These are phyloP conservation scores for Catharus bicknelli DNA, from an alignment of 2,113 vertebrate genomes.

Conservation along the genomic window DNA sequence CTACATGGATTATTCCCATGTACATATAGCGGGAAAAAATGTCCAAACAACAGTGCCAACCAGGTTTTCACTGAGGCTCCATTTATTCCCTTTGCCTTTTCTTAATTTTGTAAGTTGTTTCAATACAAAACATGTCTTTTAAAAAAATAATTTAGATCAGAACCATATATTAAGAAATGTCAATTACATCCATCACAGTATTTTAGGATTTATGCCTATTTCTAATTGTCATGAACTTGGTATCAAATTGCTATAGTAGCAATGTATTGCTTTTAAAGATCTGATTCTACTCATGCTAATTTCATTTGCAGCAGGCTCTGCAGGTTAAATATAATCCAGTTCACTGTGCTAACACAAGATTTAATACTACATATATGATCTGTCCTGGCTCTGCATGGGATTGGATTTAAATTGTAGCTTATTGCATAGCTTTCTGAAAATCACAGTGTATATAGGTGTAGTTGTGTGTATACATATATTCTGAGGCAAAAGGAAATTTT, in stretches of 20 bases:
- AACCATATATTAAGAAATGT: background rate
- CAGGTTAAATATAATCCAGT: background rate
- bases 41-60: background rate
- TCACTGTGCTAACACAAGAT: background rate
- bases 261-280: background rate
- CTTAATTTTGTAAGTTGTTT: background rate
- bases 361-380: background rate
- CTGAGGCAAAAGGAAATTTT: background rate
- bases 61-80: background rate
- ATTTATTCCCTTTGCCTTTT: background rate
- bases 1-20: background rate
- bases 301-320: background rate
- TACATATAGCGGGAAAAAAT: background rate
- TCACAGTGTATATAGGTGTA: background rate
- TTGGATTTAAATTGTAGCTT: background rate
- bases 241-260: background rate
- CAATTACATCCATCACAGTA: background rate
- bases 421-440: background rate
- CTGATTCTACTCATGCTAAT: background rate
- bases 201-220: background rate
- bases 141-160: background rate
- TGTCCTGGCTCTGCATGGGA: background rate
- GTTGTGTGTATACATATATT: background rate
- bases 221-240: background rate
- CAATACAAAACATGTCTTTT: background rate